Evolutionary conservation across 2,888 invertebrate species (phyloP).

Genomic region (Leptinotarsa rubiginosa): DNA sequence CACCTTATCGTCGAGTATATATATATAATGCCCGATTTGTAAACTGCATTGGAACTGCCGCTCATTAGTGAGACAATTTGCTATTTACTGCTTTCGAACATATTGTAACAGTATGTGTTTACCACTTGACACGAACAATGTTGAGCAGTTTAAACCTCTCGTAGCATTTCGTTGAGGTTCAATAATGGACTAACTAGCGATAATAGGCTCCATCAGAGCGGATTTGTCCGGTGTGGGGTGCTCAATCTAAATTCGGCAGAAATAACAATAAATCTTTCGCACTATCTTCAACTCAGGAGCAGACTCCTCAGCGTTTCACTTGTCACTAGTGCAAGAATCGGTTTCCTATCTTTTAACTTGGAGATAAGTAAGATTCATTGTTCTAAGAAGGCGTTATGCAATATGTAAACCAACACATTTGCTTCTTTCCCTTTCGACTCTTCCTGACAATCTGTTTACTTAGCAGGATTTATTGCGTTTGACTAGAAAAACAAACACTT

Average conservation of each 20-base stretch:
- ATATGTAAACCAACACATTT: conserved; percentile 34
- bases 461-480: conserved; percentile 31
- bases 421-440: conserved; percentile 22
- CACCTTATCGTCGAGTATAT: no score
- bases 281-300: conserved; percentile 60
- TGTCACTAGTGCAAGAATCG: conserved; percentile 61
- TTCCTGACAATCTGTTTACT: conserved; percentile 34
- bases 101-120: not conserved
- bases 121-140: conserved; percentile 20
- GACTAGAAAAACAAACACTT: conserved; percentile 35
- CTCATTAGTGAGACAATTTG: no score
- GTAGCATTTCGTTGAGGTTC: conserved; percentile 10
- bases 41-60: no score
- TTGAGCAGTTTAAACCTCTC: conserved; percentile 33
- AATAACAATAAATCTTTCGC: conserved; percentile 64
- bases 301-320: conserved; percentile 58
- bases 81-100: not conserved
- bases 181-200: conserved; percentile 57
- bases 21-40: no score
- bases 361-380: conserved; percentile 62
- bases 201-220: conserved; percentile 61
- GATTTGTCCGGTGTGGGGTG: conserved; percentile 59
- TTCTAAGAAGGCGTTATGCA: conserved; percentile 30
- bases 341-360: conserved; percentile 63
- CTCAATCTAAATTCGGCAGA: conserved; percentile 63